Conservation (phyloP, 2,797 vertebrate species). For the Philypnodon macrostomus region DNA sequence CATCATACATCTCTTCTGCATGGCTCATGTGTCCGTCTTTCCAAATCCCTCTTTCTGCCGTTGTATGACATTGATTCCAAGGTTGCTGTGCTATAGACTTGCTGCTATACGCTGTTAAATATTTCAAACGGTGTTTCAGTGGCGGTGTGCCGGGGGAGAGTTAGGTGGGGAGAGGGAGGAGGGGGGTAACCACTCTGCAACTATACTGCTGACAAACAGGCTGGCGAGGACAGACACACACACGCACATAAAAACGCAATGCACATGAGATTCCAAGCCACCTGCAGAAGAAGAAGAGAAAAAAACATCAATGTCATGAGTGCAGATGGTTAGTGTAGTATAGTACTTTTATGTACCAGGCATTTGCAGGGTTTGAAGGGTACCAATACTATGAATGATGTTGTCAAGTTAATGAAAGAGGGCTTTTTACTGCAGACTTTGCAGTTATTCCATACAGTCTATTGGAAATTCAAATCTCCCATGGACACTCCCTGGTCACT, state of each 20-base stretch:
- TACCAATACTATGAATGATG: conserved; percentile 27
- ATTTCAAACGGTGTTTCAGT: conserved; percentile 71
- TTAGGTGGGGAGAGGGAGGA: background rate
- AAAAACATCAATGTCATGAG: conserved; percentile 12
- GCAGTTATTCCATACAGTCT: conserved; percentile 46
- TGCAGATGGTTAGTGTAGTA: too few relatives aligned
- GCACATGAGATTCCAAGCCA: conserved; percentile 11
- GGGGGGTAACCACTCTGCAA: conserved; percentile 30
- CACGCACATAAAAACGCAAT: background rate
- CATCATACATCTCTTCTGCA: too few relatives aligned
- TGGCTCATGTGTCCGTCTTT: conserved; percentile 15
- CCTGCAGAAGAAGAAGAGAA: conserved; percentile 36
- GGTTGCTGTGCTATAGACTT: conserved; percentile 75
- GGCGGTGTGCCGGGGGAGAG: conserved; percentile 47
- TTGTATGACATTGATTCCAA: conserved; percentile 72
- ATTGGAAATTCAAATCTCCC: too few relatives aligned
- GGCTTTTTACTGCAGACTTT: conserved; percentile 45
- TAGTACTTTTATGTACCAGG: background rate
- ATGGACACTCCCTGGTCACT: too few relatives aligned
- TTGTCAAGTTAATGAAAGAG: conserved; percentile 55
- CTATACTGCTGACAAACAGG: conserved; percentile 55
- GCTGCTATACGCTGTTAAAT: conserved; percentile 73
- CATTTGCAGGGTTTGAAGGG: conserved; percentile 27
- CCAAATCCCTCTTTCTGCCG: conserved; percentile 20
- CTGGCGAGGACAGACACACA: conserved; percentile 55